These are phyloP conservation scores for Oligia latruncula DNA, from an alignment of 2,888 invertebrate genomes.

Conservation along the genomic window DNA sequence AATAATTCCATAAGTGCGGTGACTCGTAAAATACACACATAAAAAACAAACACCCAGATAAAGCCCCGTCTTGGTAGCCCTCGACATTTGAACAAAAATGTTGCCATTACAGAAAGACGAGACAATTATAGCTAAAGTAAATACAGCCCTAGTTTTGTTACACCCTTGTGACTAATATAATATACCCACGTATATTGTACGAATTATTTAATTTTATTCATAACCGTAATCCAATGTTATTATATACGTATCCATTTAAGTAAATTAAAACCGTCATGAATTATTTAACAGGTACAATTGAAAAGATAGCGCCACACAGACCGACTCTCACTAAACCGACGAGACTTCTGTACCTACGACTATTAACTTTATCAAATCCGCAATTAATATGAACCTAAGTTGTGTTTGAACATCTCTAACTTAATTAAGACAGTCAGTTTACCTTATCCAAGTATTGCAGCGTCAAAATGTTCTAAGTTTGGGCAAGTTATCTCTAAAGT, in stretches of 20 bases:
- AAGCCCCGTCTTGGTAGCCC: slow-evolving; percentile 19
- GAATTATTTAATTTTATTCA: slow-evolving; percentile 50
- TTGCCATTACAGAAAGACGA: slow-evolving; percentile 71
- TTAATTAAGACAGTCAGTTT: slow-evolving; percentile 87
- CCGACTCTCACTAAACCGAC: slow-evolving; percentile 13
- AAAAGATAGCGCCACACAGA: slow-evolving; percentile 36
- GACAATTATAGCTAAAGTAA: slow-evolving; percentile 69
- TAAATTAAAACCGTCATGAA: slow-evolving; percentile 50
- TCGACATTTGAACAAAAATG: slow-evolving; percentile 67
- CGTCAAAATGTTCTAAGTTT: slow-evolving; percentile 89
- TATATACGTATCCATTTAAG: slow-evolving; percentile 29
- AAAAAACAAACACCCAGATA: slow-evolving; percentile 64
- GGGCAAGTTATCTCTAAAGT: slow-evolving; percentile 87
- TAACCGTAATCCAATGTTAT: slow-evolving; percentile 36
- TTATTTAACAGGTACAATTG: slow-evolving; percentile 46
- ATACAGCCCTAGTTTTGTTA: slow-evolving; percentile 65
- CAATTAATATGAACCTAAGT: slow-evolving; percentile 76
- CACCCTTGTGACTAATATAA: slow-evolving; percentile 53
- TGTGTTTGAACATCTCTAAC: slow-evolving; percentile 80
- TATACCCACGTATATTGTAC: slow-evolving; percentile 43
- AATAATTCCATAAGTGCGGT: slow-evolving; percentile 65
- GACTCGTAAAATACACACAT: slow-evolving; percentile 69
- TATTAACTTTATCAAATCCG: slow-evolving; percentile 71
- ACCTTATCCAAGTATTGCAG: slow-evolving; percentile 88
- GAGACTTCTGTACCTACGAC: slow-evolving; percentile 49